Evolutionary conservation across 2,113 vertebrate genomes (phyloP).

Genomic region (Jaculus jaculus): DNA sequence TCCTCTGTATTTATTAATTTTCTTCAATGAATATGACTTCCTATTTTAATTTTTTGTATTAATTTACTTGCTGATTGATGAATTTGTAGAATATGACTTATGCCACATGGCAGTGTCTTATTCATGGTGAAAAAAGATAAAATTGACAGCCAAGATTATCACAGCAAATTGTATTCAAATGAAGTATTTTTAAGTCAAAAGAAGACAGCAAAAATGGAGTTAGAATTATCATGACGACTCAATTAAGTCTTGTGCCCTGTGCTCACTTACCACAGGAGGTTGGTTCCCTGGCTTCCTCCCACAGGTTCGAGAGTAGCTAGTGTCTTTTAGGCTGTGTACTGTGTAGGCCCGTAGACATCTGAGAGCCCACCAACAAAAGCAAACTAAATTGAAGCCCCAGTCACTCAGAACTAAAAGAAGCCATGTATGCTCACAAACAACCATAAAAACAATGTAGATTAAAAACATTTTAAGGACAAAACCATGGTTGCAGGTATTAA

Average conservation of each 20-base stretch:
- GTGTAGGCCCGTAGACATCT: no score
- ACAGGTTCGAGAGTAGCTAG: no score
- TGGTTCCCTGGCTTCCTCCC: background rate
- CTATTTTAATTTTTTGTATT: background rate
- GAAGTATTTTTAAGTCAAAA: background rate
- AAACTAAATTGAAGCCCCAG: background rate
- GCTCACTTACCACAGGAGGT: background rate
- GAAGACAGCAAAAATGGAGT: constrained; percentile 2
- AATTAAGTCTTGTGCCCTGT: background rate
- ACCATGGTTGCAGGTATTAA: no score
- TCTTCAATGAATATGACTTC: background rate
- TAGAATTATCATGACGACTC: constrained; percentile 7
- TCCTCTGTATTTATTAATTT: background rate
- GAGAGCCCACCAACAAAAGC: background rate
- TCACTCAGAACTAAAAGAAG: background rate
- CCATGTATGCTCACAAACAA: background rate
- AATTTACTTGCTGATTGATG: background rate
- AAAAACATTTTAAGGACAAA: background rate
- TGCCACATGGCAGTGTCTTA: background rate
- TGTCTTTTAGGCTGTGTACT: background rate
- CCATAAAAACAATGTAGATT: background rate
- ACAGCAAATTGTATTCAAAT: background rate
- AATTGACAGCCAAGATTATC: background rate
- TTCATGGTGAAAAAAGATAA: background rate
- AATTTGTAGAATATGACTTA: background rate